phyloP scores from a whole-genome alignment of 2,113 vertebrate genomes.

The Limanda limanda region DNA sequence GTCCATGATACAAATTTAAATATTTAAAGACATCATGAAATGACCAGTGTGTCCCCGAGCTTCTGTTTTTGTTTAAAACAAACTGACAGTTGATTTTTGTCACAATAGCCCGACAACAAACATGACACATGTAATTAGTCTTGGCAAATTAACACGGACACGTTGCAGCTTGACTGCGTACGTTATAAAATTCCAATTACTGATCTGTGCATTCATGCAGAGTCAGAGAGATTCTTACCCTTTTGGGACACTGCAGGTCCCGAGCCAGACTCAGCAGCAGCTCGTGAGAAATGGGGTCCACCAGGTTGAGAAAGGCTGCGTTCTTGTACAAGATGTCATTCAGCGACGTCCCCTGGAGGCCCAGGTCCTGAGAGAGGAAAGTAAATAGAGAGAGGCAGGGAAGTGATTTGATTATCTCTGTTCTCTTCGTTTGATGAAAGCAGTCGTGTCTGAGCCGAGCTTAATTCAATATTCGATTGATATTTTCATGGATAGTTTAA shows the following conservation, averaged over 20 bases:
- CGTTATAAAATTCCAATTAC: no score
- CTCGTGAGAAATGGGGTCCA: conserved; percentile 93
- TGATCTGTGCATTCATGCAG: no score
- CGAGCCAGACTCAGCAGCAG: conserved; percentile 87
- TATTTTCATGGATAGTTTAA: conserved; percentile 39
- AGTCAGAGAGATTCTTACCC: conserved; percentile 75
- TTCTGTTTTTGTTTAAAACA: no score
- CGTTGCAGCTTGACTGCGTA: no score
- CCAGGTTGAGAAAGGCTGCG: conserved; percentile 89
- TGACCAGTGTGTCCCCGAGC: no score
- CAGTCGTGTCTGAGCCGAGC: background rate
- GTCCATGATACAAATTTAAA: no score
- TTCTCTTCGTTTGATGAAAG: conserved; percentile 7
- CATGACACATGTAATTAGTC: no score
- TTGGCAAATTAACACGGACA: no score
- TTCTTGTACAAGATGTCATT: conserved; percentile 92
- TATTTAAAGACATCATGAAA: no score
- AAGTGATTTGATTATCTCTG: conserved; percentile 1
- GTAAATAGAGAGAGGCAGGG: background rate
- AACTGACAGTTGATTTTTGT: no score
- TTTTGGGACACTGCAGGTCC: conserved; percentile 91
- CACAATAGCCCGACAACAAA: no score
- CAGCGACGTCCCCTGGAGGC: conserved; percentile 89
- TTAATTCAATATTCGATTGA: conserved; percentile 32
- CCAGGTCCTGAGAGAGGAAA: conserved; percentile 84